These are phyloP conservation scores for Arbacia lixula DNA, from an alignment of 53 echinoderm and acorn worm genomes.

Conservation along the genomic window DNA sequence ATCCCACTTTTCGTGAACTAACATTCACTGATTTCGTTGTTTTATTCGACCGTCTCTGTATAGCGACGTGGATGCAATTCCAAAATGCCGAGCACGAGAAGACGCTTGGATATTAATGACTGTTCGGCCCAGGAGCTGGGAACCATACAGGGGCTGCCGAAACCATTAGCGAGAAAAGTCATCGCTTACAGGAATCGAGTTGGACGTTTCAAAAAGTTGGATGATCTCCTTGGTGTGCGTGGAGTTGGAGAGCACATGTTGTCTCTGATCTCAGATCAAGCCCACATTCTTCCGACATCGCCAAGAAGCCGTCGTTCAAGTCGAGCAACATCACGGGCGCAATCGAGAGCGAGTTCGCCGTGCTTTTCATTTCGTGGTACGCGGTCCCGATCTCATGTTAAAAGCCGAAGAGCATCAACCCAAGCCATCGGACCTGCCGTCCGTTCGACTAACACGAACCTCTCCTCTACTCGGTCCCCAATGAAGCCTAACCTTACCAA, in stretches of 20 bases:
- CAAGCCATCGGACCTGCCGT: too few species aligned
- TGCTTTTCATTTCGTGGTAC: too few species aligned
- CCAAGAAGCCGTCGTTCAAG: constrained; percentile 15
- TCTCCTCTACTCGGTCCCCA: background rate
- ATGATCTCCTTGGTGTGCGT: constrained; percentile 1
- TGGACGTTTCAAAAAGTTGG: constrained; percentile 2
- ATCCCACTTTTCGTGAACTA: too few species aligned
- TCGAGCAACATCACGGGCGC: constrained; percentile 15
- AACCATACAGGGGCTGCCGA: constrained; percentile 6
- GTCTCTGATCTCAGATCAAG: background rate
- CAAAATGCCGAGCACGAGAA: constrained; percentile 16
- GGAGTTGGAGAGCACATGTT: constrained; percentile 27
- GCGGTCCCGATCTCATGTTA: too few species aligned
- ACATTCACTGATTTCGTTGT: too few species aligned
- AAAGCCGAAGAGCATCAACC: too few species aligned
- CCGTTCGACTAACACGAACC: too few species aligned
- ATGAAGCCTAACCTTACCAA: background rate
- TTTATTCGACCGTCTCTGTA: too few species aligned
- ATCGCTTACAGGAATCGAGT: constrained; percentile 3
- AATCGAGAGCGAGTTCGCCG: too few species aligned
- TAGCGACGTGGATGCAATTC: too few species aligned
- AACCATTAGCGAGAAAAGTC: constrained; percentile 8
- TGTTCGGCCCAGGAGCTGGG: constrained; percentile 21
- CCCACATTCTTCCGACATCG: constrained; percentile 12
- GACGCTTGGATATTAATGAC: constrained; percentile 1